phyloP scores from a whole-genome alignment of 2,888 invertebrate genomes.

The Seira ritae region DNA sequence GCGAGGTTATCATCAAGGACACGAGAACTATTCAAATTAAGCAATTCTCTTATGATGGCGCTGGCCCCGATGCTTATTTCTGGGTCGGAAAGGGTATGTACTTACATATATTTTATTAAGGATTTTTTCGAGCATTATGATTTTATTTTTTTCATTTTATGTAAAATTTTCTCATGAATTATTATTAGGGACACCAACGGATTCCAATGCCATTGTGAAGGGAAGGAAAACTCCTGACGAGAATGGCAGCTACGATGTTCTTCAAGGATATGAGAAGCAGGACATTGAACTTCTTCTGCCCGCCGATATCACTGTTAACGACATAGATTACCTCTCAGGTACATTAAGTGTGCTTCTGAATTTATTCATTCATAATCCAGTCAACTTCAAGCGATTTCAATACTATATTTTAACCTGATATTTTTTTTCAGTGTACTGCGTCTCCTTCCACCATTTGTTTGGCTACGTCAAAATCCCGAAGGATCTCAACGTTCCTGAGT shows the following conservation, averaged over 20 bases:
- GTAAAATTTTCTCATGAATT: neutral
- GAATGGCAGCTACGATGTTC: conserved; percentile 79
- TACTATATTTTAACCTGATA: neutral
- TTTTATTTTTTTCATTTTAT: too few relatives aligned
- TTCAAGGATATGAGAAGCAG: conserved; percentile 91
- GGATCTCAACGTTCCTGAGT: conserved; percentile 87
- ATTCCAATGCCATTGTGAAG: conserved; percentile 49
- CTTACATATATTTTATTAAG: neutral
- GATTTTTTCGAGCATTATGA: too few relatives aligned
- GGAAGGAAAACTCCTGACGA: conserved; percentile 65
- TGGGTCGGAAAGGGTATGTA: conserved; percentile 63
- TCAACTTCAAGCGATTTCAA: neutral
- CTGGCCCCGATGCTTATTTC: conserved; percentile 67
- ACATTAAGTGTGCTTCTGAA: neutral
- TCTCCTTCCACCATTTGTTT: conserved; percentile 91
- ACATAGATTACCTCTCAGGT: conserved; percentile 90
- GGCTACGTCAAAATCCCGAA: conserved; percentile 92
- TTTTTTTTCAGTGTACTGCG: conserved; percentile 84
- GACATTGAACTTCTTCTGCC: conserved; percentile 94
- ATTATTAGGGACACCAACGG: conserved; percentile 48
- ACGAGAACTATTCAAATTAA: conserved; percentile 62
- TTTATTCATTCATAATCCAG: neutral
- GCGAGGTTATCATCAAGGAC: conserved; percentile 61
- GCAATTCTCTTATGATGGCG: conserved; percentile 65
- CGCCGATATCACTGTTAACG: conserved; percentile 88